A percentile compares a stretch with the other conserved stretches of the same genome.
phyloP scores from a whole-genome alignment of 2,113 vertebrate genomes.

The Pungitius pungitius region DNA sequence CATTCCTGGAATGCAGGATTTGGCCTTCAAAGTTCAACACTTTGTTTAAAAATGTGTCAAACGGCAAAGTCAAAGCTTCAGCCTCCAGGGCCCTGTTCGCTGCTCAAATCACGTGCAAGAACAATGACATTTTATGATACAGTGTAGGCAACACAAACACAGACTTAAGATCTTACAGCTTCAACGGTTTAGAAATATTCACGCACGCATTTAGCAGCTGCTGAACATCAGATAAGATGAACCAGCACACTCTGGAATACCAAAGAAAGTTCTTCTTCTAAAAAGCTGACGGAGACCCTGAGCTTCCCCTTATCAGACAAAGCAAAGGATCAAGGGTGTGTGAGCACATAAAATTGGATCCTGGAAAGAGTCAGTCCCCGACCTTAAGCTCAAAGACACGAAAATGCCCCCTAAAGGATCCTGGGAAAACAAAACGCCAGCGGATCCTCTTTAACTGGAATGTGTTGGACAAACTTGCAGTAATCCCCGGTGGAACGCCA shows the following conservation, averaged over 20 bases:
- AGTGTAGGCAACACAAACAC: slow-evolving; percentile 14
- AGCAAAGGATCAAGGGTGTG: slow-evolving; percentile 1
- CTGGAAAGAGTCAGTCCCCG: slow-evolving; percentile 3
- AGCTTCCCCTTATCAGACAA: slow-evolving; percentile 28
- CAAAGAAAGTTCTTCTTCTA: slow-evolving; percentile 26
- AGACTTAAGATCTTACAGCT: slow-evolving; percentile 3
- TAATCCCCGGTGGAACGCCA: too few relatives aligned
- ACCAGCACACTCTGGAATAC: slow-evolving; percentile 30
- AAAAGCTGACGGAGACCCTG: slow-evolving; percentile 49
- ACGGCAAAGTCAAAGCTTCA: not conserved
- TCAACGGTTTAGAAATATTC: slow-evolving; percentile 19
- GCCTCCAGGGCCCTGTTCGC: not conserved
- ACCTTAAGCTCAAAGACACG: not conserved
- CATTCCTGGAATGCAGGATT: slow-evolving; percentile 71
- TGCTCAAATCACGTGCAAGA: slow-evolving; percentile 8
- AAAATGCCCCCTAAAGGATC: not conserved
- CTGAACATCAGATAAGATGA: slow-evolving; percentile 45
- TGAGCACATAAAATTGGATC: not conserved
- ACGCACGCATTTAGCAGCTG: slow-evolving; percentile 39
- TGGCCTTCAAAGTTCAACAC: slow-evolving; percentile 37
- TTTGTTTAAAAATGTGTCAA: slow-evolving; percentile 15
- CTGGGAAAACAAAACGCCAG: not conserved
- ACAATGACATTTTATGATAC: slow-evolving; percentile 10
- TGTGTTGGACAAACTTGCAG: too few relatives aligned
- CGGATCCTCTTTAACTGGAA: not conserved